phyloP scores from a whole-genome alignment of 2,113 vertebrate species.

The Dermatemys mawii region DNA sequence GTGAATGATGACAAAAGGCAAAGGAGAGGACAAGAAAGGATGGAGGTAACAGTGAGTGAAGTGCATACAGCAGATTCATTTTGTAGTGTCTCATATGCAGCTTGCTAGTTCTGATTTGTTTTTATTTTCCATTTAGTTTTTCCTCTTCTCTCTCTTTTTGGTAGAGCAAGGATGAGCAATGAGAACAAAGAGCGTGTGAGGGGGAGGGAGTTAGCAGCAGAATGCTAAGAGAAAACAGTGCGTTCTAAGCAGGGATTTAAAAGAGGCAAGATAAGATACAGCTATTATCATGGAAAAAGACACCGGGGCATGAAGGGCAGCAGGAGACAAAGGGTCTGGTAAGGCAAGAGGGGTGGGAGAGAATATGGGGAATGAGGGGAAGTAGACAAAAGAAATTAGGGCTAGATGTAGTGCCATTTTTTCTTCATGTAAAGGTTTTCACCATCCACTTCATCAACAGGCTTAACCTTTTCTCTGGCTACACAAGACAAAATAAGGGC shows the following conservation, averaged over 20 bases:
- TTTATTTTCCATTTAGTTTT: not conserved
- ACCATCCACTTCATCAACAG: slow-evolving; percentile 32
- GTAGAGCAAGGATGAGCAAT: not conserved
- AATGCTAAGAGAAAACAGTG: not conserved
- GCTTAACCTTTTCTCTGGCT: not conserved
- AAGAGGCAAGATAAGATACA: not conserved
- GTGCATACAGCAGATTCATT: not conserved
- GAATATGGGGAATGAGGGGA: not conserved
- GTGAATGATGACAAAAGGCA: not conserved
- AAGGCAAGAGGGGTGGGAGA: not conserved
- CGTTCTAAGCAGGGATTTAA: not conserved
- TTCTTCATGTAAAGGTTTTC: slow-evolving; percentile 33
- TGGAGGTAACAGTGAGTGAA: not conserved
- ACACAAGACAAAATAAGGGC: not conserved
- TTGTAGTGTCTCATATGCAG: not conserved
- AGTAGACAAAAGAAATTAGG: slow-evolving; percentile 5
- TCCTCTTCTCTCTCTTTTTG: not conserved
- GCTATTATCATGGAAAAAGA: not conserved
- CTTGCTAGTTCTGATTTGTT: not conserved
- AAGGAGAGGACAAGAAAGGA: not conserved
- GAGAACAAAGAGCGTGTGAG: not conserved
- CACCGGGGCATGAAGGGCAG: not conserved
- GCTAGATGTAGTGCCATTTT: not conserved
- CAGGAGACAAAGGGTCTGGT: not conserved
- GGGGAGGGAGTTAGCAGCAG: not conserved